A percentile compares a stretch with the other conserved stretches of the same genome.
phyloP scores from a whole-genome alignment of 2,113 vertebrate species.

The Cranoglanis bouderius region DNA sequence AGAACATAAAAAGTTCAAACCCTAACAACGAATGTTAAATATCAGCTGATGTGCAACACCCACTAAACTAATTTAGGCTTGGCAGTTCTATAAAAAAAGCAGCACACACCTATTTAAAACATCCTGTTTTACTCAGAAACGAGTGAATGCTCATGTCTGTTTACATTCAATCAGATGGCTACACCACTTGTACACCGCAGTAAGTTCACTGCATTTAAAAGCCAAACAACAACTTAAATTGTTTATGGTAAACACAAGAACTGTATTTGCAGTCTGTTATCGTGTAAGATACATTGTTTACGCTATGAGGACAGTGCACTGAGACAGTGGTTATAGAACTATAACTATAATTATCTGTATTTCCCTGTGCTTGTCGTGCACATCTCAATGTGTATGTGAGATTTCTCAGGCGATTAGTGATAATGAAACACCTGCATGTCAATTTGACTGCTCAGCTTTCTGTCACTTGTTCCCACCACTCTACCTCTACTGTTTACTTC shows the following conservation, averaged over 20 bases:
- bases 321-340: not conserved
- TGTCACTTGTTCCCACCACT: slow-evolving; percentile 24
- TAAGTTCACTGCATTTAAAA: not conserved
- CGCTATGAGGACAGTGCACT: not conserved
- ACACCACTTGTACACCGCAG: not conserved
- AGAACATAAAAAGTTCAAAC: not conserved
- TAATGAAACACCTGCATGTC: slow-evolving; percentile 11
- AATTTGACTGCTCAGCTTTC: slow-evolving; percentile 33
- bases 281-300: not conserved
- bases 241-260: not conserved
- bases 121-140: not conserved
- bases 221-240: not conserved
- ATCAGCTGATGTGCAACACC: not conserved
- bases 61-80: slow-evolving; percentile 20
- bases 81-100: not conserved
- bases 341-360: not conserved
- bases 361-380: not conserved
- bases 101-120: not conserved
- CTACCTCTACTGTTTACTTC: slow-evolving; percentile 19
- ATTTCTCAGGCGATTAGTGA: slow-evolving; percentile 14
- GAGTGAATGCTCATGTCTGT: not conserved
- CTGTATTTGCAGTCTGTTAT: not conserved
- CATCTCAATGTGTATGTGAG: not conserved
- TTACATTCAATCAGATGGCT: not conserved
- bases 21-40: not conserved